Evolutionary conservation across 2,113 vertebrate genomes (phyloP).

Genomic region (Donacobius atricapilla): DNA sequence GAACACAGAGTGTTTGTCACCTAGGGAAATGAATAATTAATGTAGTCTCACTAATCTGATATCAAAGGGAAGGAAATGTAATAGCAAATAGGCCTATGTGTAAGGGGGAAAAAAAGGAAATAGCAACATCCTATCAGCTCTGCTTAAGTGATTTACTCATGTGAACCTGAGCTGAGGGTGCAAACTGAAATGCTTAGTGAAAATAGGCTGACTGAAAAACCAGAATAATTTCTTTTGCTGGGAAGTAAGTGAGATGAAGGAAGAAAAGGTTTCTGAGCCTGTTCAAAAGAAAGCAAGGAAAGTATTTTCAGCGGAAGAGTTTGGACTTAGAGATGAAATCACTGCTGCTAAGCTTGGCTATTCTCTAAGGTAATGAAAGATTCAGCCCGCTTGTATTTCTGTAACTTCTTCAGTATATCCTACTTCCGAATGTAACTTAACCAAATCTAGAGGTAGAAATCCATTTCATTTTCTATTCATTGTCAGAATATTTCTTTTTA

Average conservation of each 20-base stretch:
- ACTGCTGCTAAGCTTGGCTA: slow-evolving; percentile 17
- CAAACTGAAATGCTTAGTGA: background rate
- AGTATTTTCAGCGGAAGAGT: slow-evolving; percentile 39
- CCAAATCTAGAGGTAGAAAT: background rate
- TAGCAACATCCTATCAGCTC: background rate
- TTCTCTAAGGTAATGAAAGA: slow-evolving; percentile 56
- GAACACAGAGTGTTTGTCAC: background rate
- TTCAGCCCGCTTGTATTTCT: slow-evolving; percentile 33
- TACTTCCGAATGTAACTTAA: slow-evolving; percentile 4
- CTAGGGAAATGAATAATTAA: slow-evolving; percentile 54
- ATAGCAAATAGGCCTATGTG: background rate
- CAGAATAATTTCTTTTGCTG: background rate
- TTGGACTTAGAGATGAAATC: slow-evolving; percentile 37
- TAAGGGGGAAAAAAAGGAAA: background rate
- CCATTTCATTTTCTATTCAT: background rate
- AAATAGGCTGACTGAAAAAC: background rate
- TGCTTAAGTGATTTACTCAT: background rate
- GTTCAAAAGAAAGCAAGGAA: background rate
- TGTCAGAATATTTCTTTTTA: slow-evolving; percentile 18
- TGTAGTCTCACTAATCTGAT: slow-evolving; percentile 25
- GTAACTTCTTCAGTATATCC: background rate
- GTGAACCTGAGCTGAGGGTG: background rate
- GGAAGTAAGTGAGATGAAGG: background rate
- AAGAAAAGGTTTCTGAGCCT: background rate
- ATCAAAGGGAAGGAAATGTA: slow-evolving; percentile 23